Base-by-base conservation (phyloP, 2,888 invertebrate genomes). In the Sesamia inferens region DNA sequence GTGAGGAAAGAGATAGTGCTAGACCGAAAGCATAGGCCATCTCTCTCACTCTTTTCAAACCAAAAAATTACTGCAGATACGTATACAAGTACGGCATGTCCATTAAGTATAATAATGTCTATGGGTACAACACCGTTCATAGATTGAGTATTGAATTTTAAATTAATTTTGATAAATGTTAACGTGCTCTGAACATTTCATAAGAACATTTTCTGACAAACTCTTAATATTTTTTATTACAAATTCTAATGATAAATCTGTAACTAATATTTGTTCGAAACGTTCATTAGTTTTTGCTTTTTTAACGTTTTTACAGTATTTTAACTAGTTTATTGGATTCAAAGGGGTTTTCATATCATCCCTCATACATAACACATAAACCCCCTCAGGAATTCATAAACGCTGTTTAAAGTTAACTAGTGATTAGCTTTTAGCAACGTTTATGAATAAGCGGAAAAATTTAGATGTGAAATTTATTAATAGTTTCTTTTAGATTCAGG, bases 401-500 rank as follows among this genome's bases (percentile, higher is more conserved):
- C 31, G 31, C 31, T 31, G 31, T 31, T 31, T 31, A 31, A 31
- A 31, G 31, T 31, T 31, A 31, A 31, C 31, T 31, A 31, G 31
- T 31, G 31, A 31, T 31, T 31, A 31, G 31, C 31, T 31, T 31
- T 31, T 2, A 31, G 31, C 31, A 31, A 31, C 31, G 31, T 31
- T 31, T 31, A 31, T 31, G 3, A 31, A 31, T 31, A 31, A 31
- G 31, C 31, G 31, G 31, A 3, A 31, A 84, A 79, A 58, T 48
- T 72, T 73, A 68, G 71, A 70, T 59, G 22, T 71, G 74, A 77
- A 74, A 63, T 77, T 51, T 51, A 51, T 19, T 19, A 8, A 8
- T 51, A 51, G 51, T 51, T 51, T 51, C 19, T 47, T 13, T 51
- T 55, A 22, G 6, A 55, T 55, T 55, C 3, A 31, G 31, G 31